Evolutionary conservation across 2,113 vertebrate genomes (phyloP).

Genomic region (Saimiri boliviensis): DNA sequence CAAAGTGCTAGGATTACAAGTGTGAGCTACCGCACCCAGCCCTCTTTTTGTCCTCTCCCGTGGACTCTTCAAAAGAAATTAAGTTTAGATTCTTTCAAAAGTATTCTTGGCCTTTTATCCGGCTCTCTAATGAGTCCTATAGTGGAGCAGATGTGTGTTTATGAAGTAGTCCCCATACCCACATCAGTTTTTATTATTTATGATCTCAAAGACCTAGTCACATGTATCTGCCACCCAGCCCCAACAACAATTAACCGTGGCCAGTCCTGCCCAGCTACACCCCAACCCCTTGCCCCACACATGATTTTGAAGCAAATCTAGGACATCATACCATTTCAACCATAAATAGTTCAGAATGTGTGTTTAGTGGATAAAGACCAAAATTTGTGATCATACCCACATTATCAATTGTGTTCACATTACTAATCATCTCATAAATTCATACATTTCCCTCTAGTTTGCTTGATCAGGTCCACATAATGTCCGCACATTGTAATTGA

Average conservation of each 20-base stretch:
- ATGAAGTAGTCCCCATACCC: neutral
- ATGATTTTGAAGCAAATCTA: neutral
- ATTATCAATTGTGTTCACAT: neutral
- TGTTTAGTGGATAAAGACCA: neutral
- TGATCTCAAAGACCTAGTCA: neutral
- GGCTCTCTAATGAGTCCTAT: neutral
- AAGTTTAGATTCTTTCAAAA: neutral
- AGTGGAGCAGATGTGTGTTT: neutral
- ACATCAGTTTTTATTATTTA: neutral
- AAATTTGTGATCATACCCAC: neutral
- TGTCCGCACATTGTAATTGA: neutral
- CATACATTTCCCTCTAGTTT: neutral
- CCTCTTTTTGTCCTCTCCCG: neutral
- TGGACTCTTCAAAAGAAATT: neutral
- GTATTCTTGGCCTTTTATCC: neutral
- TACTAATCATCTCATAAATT: conserved; percentile 7
- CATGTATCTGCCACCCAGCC: neutral
- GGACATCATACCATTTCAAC: neutral
- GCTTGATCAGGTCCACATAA: neutral
- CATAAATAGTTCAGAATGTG: conserved; percentile 23
- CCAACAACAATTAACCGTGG: neutral
- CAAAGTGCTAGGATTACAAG: too few relatives aligned
- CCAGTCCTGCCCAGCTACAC: neutral
- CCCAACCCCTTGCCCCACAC: too few relatives aligned
- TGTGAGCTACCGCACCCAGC: too few relatives aligned